A percentile compares a stretch with the other conserved stretches of the same genome.
Conservation (phyloP, 1,140 invertebrate species). For the Cyphomyrmex costatus region DNA sequence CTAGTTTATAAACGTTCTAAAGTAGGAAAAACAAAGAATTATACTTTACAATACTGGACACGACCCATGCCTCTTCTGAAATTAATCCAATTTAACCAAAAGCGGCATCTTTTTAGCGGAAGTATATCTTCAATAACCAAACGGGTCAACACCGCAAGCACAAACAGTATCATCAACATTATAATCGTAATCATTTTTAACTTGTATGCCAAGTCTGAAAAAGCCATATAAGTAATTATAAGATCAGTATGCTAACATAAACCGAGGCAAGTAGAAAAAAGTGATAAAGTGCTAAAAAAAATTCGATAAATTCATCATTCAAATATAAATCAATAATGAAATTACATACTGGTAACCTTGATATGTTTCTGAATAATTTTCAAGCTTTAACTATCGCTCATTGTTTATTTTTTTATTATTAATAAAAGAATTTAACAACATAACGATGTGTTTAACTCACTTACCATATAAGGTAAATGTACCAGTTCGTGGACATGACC, state of each 20-base stretch:
- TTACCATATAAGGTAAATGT: too few species aligned
- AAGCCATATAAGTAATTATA: conserved; percentile 44
- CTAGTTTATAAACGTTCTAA: neutral
- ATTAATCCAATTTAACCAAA: conserved; percentile 54
- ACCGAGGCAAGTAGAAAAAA: neutral
- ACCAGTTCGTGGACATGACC: too few species aligned
- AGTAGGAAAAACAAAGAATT: neutral
- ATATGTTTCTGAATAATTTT: too few species aligned
- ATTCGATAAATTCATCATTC: neutral
- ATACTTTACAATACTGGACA: conserved; percentile 78
- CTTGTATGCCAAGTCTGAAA: conserved; percentile 73
- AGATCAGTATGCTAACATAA: neutral
- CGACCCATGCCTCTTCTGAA: conserved; percentile 68
- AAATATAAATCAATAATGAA: neutral
- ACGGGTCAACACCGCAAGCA: conserved; percentile 47
- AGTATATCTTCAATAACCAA: conserved; percentile 66
- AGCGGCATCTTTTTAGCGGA: conserved; percentile 67
- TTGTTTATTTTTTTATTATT: too few species aligned
- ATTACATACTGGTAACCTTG: too few species aligned
- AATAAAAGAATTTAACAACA: too few species aligned
- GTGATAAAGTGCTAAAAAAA: neutral
- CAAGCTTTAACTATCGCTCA: too few species aligned
- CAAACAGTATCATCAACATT: conserved; percentile 42
- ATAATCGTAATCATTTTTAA: conserved; percentile 39
- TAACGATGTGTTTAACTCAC: too few species aligned